A percentile compares a stretch with the other conserved stretches of the same genome.
phyloP scores from a whole-genome alignment of 2,888 invertebrate species.

The Agrochola circellaris region DNA sequence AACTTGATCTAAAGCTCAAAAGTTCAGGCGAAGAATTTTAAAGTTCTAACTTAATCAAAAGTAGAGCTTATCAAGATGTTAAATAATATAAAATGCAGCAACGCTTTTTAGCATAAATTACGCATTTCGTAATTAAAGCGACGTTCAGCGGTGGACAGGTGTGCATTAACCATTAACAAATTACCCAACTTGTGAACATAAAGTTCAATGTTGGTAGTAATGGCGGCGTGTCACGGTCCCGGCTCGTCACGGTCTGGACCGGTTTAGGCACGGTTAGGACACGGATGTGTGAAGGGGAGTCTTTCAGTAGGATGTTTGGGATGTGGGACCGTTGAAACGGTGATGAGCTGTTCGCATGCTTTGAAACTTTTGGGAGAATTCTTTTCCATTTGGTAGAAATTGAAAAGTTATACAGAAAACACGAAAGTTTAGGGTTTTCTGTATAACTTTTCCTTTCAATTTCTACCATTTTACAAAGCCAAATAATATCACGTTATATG shows the following conservation, averaged over 20 bases:
- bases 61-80: slow-evolving; percentile 21
- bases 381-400: background rate
- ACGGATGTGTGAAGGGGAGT: slow-evolving; percentile 6
- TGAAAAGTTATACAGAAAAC: no score
- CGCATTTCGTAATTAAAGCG: slow-evolving; percentile 49
- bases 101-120: slow-evolving; percentile 41
- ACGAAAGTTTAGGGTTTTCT: no score
- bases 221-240: slow-evolving; percentile 57
- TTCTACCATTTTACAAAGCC: no score
- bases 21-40: background rate
- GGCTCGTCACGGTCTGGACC: slow-evolving; percentile 35
- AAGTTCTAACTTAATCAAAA: slow-evolving; percentile 11
- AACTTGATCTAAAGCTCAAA: background rate
- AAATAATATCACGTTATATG: no score
- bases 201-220: slow-evolving; percentile 66
- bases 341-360: no score
- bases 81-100: slow-evolving; percentile 11
- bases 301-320: background rate
- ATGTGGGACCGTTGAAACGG: background rate
- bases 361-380: background rate
- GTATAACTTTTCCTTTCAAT: no score
- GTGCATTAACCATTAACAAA: slow-evolving; percentile 55
- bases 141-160: slow-evolving; percentile 44
- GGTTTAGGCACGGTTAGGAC: slow-evolving; percentile 28
- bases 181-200: slow-evolving; percentile 57